Evolutionary conservation across 2,888 invertebrate species (phyloP).

Genomic region (Metalampra italica): DNA sequence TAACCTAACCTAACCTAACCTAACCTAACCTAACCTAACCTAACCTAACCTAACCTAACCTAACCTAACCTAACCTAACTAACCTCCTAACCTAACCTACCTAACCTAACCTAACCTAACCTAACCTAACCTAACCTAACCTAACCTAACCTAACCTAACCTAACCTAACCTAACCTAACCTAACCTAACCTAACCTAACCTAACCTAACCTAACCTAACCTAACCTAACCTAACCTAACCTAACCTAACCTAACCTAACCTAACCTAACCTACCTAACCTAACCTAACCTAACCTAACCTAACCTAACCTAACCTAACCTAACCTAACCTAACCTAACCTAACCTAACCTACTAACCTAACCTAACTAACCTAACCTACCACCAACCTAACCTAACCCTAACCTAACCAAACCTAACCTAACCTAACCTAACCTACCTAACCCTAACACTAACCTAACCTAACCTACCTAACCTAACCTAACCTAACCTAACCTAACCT

Average conservation of each 20-base stretch:
- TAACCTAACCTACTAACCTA: too few relatives aligned
- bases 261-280: too few relatives aligned
- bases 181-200: neutral
- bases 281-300: too few relatives aligned
- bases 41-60: conserved; percentile 7
- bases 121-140: neutral
- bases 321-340: conserved; percentile 7
- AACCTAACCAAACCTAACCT: conserved; percentile 6
- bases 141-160: conserved; percentile 12
- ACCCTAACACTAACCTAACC: neutral
- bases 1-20: too few relatives aligned
- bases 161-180: conserved; percentile 4
- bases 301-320: too few relatives aligned
- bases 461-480: conserved; percentile 1
- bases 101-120: conserved; percentile 10
- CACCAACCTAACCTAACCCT: conserved; percentile 7
- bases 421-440: conserved; percentile 2
- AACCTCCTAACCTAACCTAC: conserved; percentile 4
- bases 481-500: conserved; percentile 10
- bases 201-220: too few relatives aligned
- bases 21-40: conserved; percentile 7
- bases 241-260: too few relatives aligned
- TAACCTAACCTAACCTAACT: conserved; percentile 3
- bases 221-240: too few relatives aligned
- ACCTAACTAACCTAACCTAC: too few relatives aligned